Percentiles rank a stretch among this genome's conserved stretches.
Conservation (phyloP, 2,797 vertebrate genomes). For the Momotus momota region DNA sequence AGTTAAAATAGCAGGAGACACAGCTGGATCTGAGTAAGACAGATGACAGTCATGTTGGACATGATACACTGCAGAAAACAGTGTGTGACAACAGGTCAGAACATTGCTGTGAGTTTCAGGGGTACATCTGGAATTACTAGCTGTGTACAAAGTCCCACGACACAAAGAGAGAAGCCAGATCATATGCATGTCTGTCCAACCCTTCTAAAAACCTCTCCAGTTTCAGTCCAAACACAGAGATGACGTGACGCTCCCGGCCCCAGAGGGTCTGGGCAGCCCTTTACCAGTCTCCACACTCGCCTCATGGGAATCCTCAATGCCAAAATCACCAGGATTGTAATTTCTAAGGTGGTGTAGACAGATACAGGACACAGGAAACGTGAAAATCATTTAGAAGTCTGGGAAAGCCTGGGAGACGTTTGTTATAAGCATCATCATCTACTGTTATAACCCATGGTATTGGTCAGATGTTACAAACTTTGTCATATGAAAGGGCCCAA, state of each 20-base stretch:
- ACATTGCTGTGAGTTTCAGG: neutral
- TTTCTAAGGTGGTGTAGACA: neutral
- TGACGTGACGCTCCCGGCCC: rapidly evolving
- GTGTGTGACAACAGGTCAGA: neutral
- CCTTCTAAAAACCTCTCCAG: neutral
- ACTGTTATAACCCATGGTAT: neutral
- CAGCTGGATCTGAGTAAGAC: neutral
- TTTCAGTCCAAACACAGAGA: neutral
- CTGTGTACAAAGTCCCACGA: neutral
- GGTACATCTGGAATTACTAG: neutral
- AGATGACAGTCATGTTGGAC: neutral
- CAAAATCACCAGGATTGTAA: neutral
- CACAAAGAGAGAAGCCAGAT: neutral
- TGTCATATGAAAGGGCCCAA: neutral
- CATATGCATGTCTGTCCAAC: neutral
- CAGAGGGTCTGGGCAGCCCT: neutral
- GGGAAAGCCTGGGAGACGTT: neutral
- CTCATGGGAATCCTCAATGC: neutral
- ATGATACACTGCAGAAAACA: neutral
- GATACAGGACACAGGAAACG: neutral
- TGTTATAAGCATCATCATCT: neutral
- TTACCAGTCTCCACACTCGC: neutral
- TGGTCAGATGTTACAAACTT: neutral
- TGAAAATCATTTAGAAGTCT: neutral
- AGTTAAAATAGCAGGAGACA: neutral